Conservation (phyloP, 2,113 vertebrate genomes). For the Tachysurus vachellii region DNA sequence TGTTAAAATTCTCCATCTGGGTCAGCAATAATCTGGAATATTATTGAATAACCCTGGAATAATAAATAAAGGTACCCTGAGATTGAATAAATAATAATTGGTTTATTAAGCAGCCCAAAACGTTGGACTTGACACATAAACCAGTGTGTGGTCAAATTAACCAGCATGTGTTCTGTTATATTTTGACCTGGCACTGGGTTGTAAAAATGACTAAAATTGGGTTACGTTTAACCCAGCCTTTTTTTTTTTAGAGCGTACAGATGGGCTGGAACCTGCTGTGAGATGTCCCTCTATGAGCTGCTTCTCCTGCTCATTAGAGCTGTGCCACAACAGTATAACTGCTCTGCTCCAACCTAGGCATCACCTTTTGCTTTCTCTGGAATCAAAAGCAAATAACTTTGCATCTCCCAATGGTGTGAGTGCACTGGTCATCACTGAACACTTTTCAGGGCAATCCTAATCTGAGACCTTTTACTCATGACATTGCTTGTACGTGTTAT, state of each 20-base stretch:
- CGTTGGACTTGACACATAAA: too few species aligned
- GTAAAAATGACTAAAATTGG: not conserved
- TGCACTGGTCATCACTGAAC: not conserved
- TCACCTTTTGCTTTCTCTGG: not conserved
- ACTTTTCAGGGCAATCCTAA: slow-evolving; percentile 6
- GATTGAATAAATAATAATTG: not conserved
- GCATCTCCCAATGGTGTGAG: not conserved
- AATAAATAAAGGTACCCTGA: not conserved
- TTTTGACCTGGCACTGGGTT: not conserved
- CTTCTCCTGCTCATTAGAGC: not conserved
- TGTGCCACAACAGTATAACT: not conserved
- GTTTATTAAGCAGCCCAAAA: not conserved
- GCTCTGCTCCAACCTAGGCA: not conserved
- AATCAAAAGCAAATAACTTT: not conserved
- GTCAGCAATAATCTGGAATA: not conserved
- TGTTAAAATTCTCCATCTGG: not conserved
- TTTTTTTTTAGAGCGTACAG: not conserved
- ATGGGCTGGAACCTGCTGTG: not conserved
- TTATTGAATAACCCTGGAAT: not conserved
- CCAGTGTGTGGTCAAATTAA: not conserved
- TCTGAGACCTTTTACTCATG: not conserved
- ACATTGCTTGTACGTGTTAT: slow-evolving; percentile 11
- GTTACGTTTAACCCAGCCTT: not conserved
- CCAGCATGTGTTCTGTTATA: not conserved
- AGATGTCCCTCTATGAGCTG: not conserved